Conservation (phyloP, 2,888 invertebrate genomes). For the Phyllotreta cruciferae region DNA sequence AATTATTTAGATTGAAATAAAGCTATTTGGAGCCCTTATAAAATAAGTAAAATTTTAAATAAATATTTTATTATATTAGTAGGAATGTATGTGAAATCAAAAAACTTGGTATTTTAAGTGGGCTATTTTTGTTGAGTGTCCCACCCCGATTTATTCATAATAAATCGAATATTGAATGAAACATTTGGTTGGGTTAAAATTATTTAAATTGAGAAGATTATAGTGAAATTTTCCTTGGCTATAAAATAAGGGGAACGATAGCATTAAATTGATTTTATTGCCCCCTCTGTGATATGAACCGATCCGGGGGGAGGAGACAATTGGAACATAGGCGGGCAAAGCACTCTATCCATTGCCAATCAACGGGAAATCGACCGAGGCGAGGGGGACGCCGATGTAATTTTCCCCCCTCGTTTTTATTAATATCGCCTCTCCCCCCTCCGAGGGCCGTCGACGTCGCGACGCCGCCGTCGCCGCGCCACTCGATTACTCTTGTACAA, state of each 20-base stretch:
- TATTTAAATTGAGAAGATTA: background rate
- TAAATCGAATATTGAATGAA: no score
- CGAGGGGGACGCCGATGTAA: conserved; percentile 44
- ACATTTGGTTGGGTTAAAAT: no score
- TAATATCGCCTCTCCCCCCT: conserved; percentile 32
- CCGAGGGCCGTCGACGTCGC: conserved; percentile 1
- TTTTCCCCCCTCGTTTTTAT: conserved; percentile 44
- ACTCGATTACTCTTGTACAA: conserved; percentile 53
- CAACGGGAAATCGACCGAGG: conserved; percentile 43
- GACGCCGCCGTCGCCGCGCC: conserved; percentile 8
- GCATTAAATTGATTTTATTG: conserved; percentile 63
- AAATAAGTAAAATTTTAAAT: no score
- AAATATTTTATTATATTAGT: no score
- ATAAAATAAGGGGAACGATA: conserved; percentile 50
- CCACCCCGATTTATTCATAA: no score
- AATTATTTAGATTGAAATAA: no score
- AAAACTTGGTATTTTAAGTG: no score
- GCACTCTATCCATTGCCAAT: conserved; percentile 57
- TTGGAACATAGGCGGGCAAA: conserved; percentile 56
- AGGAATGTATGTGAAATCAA: no score
- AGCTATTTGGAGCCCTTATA: no score
- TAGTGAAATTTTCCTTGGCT: conserved; percentile 10
- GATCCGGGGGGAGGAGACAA: conserved; percentile 56
- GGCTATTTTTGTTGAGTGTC: no score
- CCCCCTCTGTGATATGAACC: conserved; percentile 55